Conservation (phyloP, 2,888 invertebrate genomes). For the Oasisia sp. region DNA sequence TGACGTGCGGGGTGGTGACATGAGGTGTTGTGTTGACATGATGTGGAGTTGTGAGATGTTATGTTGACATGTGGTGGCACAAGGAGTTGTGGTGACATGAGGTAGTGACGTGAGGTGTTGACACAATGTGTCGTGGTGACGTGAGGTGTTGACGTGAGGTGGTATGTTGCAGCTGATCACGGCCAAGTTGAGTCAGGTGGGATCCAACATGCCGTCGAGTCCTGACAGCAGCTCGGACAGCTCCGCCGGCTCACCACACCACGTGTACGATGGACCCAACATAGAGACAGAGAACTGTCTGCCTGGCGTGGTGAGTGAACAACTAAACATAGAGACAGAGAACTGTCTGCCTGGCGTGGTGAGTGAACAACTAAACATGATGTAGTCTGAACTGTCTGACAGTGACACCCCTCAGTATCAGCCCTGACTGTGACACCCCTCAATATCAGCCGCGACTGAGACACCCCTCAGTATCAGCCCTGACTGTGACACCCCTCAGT, state of each 20-base stretch:
- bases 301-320: conserved; percentile 83
- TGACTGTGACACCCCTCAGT: too few relatives aligned
- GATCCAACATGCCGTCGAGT: conserved; percentile 73
- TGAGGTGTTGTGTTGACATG: not conserved
- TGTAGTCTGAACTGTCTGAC: not conserved
- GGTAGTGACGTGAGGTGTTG: not conserved
- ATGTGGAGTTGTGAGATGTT: not conserved
- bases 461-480: too few relatives aligned
- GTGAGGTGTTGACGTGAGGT: not conserved
- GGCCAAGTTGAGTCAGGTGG: conserved; percentile 80
- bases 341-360: conserved; percentile 91
- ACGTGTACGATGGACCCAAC: conserved; percentile 81
- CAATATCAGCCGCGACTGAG: too few relatives aligned
- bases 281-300: conserved; percentile 87
- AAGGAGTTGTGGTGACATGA: not conserved
- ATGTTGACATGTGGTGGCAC: not conserved
- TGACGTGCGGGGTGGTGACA: not conserved
- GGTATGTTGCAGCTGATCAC: conserved; percentile 72
- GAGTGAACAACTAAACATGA: conserved; percentile 57
- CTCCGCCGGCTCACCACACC: conserved; percentile 90
- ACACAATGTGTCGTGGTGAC: not conserved
- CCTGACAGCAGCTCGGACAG: conserved; percentile 95
- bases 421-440: too few relatives aligned
- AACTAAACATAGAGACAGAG: conserved; percentile 80
- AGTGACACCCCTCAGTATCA: not conserved